Conservation (phyloP, 2,113 vertebrate species). For the Colaptes auratus region DNA sequence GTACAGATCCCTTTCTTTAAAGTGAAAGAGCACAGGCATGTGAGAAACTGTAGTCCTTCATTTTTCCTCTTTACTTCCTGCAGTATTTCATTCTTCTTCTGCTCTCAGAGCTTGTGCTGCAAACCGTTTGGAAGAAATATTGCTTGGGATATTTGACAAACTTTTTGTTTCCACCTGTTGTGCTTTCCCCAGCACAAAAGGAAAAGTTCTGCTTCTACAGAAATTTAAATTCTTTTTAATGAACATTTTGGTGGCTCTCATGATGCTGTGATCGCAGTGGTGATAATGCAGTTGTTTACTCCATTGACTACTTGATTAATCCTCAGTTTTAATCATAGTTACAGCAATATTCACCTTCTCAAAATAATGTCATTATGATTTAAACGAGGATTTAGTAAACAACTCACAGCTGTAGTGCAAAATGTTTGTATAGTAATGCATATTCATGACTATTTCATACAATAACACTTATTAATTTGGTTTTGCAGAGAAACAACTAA, state of each 20-base stretch:
- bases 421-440: slow-evolving; percentile 73
- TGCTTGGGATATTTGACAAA: not conserved
- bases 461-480: slow-evolving; percentile 64
- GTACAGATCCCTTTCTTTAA: not conserved
- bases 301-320: slow-evolving; percentile 71
- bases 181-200: not conserved
- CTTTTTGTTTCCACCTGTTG: not conserved
- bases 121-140: not conserved
- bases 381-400: slow-evolving; percentile 82
- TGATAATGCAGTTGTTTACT: slow-evolving; percentile 53
- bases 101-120: not conserved
- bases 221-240: not conserved
- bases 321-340: slow-evolving; percentile 66
- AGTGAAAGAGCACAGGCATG: not conserved
- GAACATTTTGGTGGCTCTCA: not conserved
- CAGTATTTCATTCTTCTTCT: not conserved
- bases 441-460: slow-evolving; percentile 72
- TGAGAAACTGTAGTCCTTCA: not conserved
- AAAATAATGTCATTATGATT: slow-evolving; percentile 79
- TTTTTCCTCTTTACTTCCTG: not conserved
- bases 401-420: slow-evolving; percentile 83
- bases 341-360: slow-evolving; percentile 72
- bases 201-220: not conserved
- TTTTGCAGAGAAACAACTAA: slow-evolving; percentile 34
- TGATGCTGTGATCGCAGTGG: not conserved